Evolutionary conservation across 2,888 invertebrate genomes (phyloP).

Genomic region (Tyria jacobaeae): DNA sequence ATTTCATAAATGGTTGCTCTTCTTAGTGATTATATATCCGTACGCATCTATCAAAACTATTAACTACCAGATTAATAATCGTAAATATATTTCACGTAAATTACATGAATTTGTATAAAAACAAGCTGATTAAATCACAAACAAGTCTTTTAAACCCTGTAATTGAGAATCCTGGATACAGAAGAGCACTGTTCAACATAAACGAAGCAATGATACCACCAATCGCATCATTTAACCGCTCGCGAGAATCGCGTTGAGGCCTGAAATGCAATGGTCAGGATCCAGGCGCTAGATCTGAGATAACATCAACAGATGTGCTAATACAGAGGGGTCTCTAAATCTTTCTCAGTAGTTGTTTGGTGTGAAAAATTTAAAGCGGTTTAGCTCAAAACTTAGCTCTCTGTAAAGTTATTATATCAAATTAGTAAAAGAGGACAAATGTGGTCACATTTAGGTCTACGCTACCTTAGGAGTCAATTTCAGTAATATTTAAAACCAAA

Average conservation of each 20-base stretch:
- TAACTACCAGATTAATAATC: too few species aligned
- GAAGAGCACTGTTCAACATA: constrained; percentile 57
- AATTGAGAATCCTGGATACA: constrained; percentile 42
- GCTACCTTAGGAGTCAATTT: too few species aligned
- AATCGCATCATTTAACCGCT: constrained; percentile 70
- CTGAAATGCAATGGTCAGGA: constrained; percentile 55
- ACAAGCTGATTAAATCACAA: constrained; percentile 2
- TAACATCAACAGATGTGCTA: constrained; percentile 57
- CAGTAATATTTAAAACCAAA: too few species aligned
- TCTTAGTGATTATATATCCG: not conserved
- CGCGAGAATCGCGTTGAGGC: constrained; percentile 62
- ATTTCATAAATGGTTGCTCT: too few species aligned
- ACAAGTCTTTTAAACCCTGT: constrained; percentile 34
- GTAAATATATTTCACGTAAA: not conserved
- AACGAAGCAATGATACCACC: constrained; percentile 71
- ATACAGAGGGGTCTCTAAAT: constrained; percentile 29
- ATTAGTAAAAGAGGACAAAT: too few species aligned
- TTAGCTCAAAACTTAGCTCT: too few species aligned
- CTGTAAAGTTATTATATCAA: too few species aligned
- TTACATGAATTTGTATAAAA: not conserved
- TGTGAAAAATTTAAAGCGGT: too few species aligned
- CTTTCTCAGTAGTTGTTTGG: constrained; percentile 6
- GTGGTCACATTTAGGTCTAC: too few species aligned
- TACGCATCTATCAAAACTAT: too few species aligned
- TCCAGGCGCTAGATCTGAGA: constrained; percentile 60